Evolutionary conservation across 2,113 vertebrate species (phyloP).

Genomic region (Triplophysa rosa): DNA sequence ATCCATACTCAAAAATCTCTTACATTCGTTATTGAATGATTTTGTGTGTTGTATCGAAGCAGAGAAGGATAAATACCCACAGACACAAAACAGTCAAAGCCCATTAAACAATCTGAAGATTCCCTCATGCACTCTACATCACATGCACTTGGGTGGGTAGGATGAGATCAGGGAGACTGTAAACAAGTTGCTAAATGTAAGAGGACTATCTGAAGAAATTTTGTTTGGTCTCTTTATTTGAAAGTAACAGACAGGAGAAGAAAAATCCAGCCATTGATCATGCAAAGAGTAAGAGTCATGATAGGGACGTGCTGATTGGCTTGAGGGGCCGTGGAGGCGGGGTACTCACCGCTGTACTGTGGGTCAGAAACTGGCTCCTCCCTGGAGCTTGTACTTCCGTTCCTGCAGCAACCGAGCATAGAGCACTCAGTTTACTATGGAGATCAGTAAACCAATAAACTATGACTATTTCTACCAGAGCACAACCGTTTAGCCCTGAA

Average conservation of each 20-base stretch:
- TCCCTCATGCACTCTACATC: neutral
- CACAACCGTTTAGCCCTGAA: too few relatives aligned
- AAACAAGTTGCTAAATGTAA: neutral
- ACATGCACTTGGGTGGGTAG: neutral
- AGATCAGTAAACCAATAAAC: slow-evolving; percentile 50
- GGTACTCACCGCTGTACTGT: slow-evolving; percentile 74
- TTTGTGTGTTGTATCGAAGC: neutral
- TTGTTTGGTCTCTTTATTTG: neutral
- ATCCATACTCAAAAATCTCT: neutral
- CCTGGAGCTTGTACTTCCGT: slow-evolving; percentile 60
- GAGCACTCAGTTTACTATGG: slow-evolving; percentile 61
- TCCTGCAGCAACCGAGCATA: slow-evolving; percentile 74
- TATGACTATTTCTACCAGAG: neutral
- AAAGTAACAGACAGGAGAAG: neutral
- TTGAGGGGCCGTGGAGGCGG: slow-evolving; percentile 57
- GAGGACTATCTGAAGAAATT: neutral
- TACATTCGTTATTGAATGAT: neutral
- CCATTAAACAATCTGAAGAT: neutral
- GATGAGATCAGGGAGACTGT: neutral
- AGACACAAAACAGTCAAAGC: neutral
- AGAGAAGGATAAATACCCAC: neutral
- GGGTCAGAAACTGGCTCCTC: slow-evolving; percentile 59
- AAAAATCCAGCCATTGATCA: neutral
- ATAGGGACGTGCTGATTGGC: slow-evolving; percentile 1
- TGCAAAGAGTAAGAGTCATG: neutral